These are phyloP conservation scores for Merluccius polli DNA, from an alignment of 2,797 vertebrate genomes.

Conservation along the genomic window DNA sequence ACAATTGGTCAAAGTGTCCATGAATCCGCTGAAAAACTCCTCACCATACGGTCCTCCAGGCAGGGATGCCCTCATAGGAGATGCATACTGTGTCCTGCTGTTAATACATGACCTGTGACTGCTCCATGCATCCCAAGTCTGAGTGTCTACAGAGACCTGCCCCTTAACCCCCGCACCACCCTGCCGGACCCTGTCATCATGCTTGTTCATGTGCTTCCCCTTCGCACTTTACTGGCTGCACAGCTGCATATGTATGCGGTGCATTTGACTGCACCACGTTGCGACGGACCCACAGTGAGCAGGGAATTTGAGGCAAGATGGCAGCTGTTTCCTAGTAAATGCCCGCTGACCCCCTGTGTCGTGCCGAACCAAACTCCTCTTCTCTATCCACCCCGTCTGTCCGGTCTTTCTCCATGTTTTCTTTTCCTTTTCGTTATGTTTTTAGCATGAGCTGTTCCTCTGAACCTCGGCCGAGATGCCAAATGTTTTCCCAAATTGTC, in stretches of 20 bases:
- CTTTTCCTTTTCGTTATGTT: slow-evolving; percentile 24
- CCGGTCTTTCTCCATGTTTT: neutral
- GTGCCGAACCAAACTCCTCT: neutral
- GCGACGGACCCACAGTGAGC: slow-evolving; percentile 1
- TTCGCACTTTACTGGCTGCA: slow-evolving; percentile 38
- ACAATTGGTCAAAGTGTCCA: no score
- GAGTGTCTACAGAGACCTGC: no score
- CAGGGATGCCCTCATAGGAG: no score
- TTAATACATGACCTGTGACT: no score
- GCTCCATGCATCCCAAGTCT: no score
- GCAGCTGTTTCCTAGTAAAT: slow-evolving; percentile 11
- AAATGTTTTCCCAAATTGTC: neutral
- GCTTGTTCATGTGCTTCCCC: neutral
- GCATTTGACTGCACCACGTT: neutral
- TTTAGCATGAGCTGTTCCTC: slow-evolving; percentile 49
- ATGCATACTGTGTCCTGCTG: no score
- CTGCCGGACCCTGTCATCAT: no score
- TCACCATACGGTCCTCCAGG: no score
- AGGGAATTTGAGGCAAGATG: slow-evolving; percentile 26
- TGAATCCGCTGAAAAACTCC: no score
- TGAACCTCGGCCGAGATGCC: neutral
- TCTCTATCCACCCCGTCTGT: neutral
- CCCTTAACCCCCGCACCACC: no score
- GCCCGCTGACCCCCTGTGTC: neutral
- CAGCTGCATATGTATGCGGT: neutral